phyloP scores from a whole-genome alignment of 2,797 vertebrate genomes.

The Poecilia wingei region DNA sequence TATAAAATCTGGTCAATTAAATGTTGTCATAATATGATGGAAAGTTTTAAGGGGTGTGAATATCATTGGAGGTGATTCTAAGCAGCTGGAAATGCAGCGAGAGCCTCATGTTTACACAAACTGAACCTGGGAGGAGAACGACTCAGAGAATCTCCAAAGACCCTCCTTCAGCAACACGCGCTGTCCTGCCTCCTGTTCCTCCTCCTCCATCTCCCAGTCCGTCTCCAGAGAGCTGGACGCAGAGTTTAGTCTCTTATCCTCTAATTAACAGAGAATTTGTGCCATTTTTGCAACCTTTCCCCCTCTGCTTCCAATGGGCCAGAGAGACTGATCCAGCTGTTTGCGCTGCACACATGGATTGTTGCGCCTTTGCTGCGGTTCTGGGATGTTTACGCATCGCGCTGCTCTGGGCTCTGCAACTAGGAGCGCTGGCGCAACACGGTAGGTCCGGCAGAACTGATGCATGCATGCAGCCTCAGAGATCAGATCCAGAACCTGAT shows the following conservation, averaged over 20 bases:
- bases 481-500: neutral
- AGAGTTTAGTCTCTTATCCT: neutral
- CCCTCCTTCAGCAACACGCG: neutral
- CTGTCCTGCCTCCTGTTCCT: neutral
- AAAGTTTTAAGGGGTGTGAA: neutral
- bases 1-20: neutral
- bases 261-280: neutral
- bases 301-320: conserved; percentile 52
- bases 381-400: conserved; percentile 52
- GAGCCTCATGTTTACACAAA: neutral
- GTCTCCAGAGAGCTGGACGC: neutral
- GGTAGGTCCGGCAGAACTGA: conserved; percentile 54
- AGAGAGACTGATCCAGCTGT: conserved; percentile 21
- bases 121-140: neutral
- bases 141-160: neutral
- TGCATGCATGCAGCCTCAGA: neutral
- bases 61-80: neutral
- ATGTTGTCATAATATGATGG: neutral
- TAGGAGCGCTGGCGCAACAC: conserved; percentile 48
- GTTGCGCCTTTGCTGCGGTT: conserved; percentile 20
- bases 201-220: neutral
- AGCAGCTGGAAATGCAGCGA: neutral
- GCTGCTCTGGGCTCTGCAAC: conserved; percentile 49
- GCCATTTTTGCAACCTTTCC: neutral
- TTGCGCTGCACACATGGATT: conserved; percentile 57